Percentiles rank a stretch among this genome's conserved stretches.
These are phyloP conservation scores for Dicentrarchus labrax DNA, from an alignment of 2,113 vertebrate genomes.

Conservation along the genomic window DNA sequence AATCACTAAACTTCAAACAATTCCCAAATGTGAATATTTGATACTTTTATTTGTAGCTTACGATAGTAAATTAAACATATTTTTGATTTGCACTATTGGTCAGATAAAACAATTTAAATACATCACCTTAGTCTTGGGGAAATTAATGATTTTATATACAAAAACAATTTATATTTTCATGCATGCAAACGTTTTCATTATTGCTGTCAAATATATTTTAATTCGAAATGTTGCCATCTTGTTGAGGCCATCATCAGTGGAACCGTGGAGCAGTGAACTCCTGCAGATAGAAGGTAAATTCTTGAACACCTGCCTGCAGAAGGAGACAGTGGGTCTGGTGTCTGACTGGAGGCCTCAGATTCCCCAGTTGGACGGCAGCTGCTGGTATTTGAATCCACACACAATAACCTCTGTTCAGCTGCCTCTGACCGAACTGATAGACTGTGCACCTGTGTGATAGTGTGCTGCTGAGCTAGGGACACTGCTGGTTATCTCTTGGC, in stretches of 20 bases:
- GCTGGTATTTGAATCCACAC: not conserved
- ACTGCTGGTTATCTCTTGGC: not conserved
- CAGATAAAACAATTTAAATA: too few relatives aligned
- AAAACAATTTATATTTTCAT: not conserved
- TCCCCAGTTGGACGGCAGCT: not conserved
- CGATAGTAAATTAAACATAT: too few relatives aligned
- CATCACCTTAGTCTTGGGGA: too few relatives aligned
- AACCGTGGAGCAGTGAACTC: not conserved
- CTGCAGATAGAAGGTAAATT: slow-evolving; percentile 12
- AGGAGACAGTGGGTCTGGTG: slow-evolving; percentile 27
- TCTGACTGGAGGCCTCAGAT: slow-evolving; percentile 19
- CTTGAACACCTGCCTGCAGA: not conserved
- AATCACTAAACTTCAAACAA: too few relatives aligned
- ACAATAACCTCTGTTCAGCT: not conserved
- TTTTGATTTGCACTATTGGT: too few relatives aligned
- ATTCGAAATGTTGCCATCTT: not conserved
- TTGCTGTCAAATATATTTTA: accelerated
- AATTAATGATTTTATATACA: too few relatives aligned
- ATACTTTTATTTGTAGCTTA: too few relatives aligned
- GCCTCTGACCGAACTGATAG: not conserved
- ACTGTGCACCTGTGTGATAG: slow-evolving; percentile 16
- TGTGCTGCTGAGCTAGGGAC: not conserved
- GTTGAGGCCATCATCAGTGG: not conserved
- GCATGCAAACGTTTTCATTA: not conserved
- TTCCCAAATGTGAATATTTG: too few relatives aligned